Base-by-base conservation (phyloP, 2,888 invertebrate species). In the Drosophila quinaria region DNA sequence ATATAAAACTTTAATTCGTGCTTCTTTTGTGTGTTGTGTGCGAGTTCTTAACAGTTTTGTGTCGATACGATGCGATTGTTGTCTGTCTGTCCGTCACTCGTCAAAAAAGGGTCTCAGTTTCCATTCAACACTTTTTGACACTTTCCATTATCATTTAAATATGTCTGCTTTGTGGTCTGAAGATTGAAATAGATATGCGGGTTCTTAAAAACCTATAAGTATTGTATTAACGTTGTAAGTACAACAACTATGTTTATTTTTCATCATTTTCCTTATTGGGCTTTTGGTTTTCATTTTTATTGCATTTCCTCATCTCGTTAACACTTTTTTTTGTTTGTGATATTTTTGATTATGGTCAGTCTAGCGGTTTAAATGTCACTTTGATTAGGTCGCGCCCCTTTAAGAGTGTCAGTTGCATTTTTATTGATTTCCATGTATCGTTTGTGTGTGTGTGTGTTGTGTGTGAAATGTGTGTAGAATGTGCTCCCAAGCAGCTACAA, bases 121-220 rank as follows among this genome's bases (percentile, higher is more conserved):
- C 37, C 58, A 58, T 47, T 58, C 55, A 19, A 33, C 25, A 56
- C 25, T 25, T 72, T 63, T 80, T 80, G 49, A 78, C 77, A 86
- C 83, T 82, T 88, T 88, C 73, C 77, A 82, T 79, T 80, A 75
- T 82, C 67, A 79, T 80, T 70, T 54, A 59, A 70, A 68, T 72
- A 63, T 59, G 47, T 72, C 59, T 59, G 47, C 59, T 49, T 31
- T 25, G 41, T 15, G 19, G 19, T 49, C 5, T 25, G 5, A 33
- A 33, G 64, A 47, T 51, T 55, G 75, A 61, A 64, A 78, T 78
- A 58, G 68, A 76, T 79, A 78, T 65, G 61, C 17, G 39, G 47
- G 37, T 25, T 61, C 59, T 67, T 66, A 47, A 60, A 42, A 49
- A 8, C 35, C 47, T 29, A 66, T 69, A 62, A 50, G 56, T 37